Conservation (phyloP, 2,113 vertebrate genomes). For the Euleptes europaea region DNA sequence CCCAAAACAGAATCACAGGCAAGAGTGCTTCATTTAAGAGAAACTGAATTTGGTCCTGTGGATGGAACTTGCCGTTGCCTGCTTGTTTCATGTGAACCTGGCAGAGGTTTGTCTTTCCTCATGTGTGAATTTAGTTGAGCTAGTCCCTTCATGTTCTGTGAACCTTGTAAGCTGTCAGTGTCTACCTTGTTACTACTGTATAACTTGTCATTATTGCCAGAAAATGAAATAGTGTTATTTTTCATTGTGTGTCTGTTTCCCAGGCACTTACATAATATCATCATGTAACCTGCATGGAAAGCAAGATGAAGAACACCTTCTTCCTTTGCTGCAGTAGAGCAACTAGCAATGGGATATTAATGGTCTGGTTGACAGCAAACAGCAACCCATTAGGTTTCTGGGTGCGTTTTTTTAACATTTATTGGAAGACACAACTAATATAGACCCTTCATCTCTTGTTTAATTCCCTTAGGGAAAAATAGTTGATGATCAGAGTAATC, state of each 20-base stretch:
- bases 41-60: not conserved
- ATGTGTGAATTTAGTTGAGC: not conserved
- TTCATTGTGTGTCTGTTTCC: not conserved
- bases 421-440: too few species aligned
- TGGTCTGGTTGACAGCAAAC: not conserved
- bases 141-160: too few species aligned
- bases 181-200: not conserved
- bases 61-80: not conserved
- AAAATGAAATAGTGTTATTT: not conserved
- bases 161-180: too few species aligned
- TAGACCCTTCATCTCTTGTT: too few species aligned
- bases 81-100: not conserved
- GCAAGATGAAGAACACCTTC: slow-evolving; percentile 19
- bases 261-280: not conserved
- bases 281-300: not conserved
- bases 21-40: not conserved
- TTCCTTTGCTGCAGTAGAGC: rapidly evolving
- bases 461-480: too few species aligned
- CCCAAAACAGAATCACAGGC: not conserved
- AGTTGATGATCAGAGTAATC: too few species aligned
- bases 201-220: not conserved
- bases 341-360: slow-evolving; percentile 40
- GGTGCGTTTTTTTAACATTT: not conserved
- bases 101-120: not conserved
- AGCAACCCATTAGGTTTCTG: not conserved